phyloP scores from a whole-genome alignment of 2,888 invertebrate species.

The Eupithecia vulgata region DNA sequence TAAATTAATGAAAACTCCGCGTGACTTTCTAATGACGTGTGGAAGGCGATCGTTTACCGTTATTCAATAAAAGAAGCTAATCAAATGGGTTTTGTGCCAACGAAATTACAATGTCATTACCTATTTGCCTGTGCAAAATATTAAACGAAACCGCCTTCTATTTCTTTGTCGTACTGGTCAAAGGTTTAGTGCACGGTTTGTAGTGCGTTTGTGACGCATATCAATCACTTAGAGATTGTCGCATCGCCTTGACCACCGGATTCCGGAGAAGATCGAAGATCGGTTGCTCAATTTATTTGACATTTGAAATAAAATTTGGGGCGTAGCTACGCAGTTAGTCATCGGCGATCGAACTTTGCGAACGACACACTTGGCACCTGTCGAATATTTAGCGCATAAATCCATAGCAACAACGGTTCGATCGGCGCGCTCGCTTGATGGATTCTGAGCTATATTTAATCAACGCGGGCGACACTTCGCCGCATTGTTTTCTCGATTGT shows the following conservation, averaged over 20 bases:
- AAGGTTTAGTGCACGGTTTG: conserved; percentile 23
- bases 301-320: conserved; percentile 83
- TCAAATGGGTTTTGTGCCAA: conserved; percentile 45
- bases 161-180: conserved; percentile 40
- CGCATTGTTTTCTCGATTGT: conserved; percentile 78
- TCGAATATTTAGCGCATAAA: conserved; percentile 84
- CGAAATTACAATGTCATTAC: conserved; percentile 47
- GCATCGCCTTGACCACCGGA: conserved; percentile 22
- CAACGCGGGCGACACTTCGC: conserved; percentile 73
- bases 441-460: conserved; percentile 83
- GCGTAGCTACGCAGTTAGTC: conserved; percentile 83
- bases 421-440: conserved; percentile 77
- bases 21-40: conserved; percentile 70
- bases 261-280: conserved; percentile 49
- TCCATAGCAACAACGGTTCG: conserved; percentile 80
- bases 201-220: conserved; percentile 17
- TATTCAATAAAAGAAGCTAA: conserved; percentile 55
- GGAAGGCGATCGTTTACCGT: conserved; percentile 64
- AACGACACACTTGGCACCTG: conserved; percentile 85
- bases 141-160: conserved; percentile 39
- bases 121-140: conserved; percentile 46
- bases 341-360: conserved; percentile 79
- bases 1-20: conserved; percentile 72
- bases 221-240: conserved; percentile 24
- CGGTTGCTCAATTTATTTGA: conserved; percentile 82